Evolutionary conservation across 2,113 vertebrate genomes (phyloP), one percentile per base, ranked within the genome.

Genomic region (Myiagra hebetior): DNA sequence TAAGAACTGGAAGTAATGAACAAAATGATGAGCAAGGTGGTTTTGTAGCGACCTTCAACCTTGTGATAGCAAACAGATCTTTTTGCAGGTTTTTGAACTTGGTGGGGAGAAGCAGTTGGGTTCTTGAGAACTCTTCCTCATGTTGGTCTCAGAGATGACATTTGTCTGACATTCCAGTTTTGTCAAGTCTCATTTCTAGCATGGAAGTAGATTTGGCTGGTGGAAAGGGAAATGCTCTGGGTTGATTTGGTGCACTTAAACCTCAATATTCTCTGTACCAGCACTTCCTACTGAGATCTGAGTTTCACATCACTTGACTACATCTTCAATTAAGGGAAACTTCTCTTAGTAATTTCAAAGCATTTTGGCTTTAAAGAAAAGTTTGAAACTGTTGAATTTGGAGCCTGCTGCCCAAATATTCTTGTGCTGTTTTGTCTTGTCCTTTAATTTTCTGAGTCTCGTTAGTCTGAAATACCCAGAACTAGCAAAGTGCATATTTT

Each of bases 1-100:
- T 96, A 96, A 94, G 88, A 92, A 67, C n/a, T 75, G 49, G 72
- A 88, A 86, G 90, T 89, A 95, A 96, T 72, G 75, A 95, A 84
- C 53, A 75, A 85, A 96, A 85, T 44, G 14, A 89, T 28, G 37
- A 41, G n/a, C 69, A 92, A 70, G 44, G 68, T 81, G 28, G 30
- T 53, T 84, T 87, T 31, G 33, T 12, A 81, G 56, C n/a, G 75
- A 7, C 26, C 41, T 88, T 80, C 42, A 88, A 11, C 41, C 31
- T 64, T 28, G 20, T 15, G 41, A 20, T 28, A 78, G 19, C 41
- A 68, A 87, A 65, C 15, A 50, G 55, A 37, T 70, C 33, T 69
- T 77, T 89, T 46, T 84, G 30, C 15, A 84, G 10, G 41, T 33
- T 84, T 95, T 68, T 75, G 6, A 76, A 56, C 44, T 23, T 39